Percentiles rank a stretch among this genome's conserved stretches.
These are phyloP conservation scores for Hemiscyllium ocellatum DNA, from an alignment of 2,113 vertebrate species.

Conservation along the genomic window DNA sequence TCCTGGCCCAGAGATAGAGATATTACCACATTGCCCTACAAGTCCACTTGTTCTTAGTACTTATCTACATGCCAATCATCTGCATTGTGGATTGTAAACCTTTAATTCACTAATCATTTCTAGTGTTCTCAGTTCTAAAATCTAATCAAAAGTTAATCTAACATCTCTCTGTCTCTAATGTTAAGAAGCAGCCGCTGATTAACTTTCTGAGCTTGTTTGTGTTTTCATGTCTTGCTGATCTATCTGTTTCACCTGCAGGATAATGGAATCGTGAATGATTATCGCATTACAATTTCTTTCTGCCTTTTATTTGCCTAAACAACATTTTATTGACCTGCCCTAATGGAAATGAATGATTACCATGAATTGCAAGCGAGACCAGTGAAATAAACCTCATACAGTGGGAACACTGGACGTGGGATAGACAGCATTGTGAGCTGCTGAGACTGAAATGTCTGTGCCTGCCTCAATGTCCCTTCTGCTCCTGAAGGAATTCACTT, in stretches of 20 bases:
- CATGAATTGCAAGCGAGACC: neutral
- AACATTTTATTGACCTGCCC: slow-evolving; percentile 11
- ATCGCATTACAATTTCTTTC: neutral
- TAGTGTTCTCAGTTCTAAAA: neutral
- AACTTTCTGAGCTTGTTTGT: neutral
- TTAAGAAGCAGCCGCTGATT: neutral
- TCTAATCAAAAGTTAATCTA: slow-evolving; percentile 13
- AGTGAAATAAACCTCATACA: neutral
- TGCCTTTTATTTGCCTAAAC: neutral
- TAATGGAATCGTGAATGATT: neutral
- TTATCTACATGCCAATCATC: neutral
- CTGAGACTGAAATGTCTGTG: neutral
- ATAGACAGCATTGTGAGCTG: neutral
- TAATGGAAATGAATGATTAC: slow-evolving; percentile 19
- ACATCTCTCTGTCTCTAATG: neutral
- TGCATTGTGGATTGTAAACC: neutral
- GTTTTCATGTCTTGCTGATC: neutral
- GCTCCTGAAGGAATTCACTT: neutral
- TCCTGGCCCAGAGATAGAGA: no score
- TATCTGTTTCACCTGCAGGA: neutral
- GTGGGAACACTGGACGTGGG: neutral
- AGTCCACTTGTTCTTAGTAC: neutral
- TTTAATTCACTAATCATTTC: neutral
- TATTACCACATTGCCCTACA: neutral
- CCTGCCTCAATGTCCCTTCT: neutral